Base-by-base conservation (phyloP, 2,113 vertebrate genomes). In the Erythrolamprus reginae region DNA sequence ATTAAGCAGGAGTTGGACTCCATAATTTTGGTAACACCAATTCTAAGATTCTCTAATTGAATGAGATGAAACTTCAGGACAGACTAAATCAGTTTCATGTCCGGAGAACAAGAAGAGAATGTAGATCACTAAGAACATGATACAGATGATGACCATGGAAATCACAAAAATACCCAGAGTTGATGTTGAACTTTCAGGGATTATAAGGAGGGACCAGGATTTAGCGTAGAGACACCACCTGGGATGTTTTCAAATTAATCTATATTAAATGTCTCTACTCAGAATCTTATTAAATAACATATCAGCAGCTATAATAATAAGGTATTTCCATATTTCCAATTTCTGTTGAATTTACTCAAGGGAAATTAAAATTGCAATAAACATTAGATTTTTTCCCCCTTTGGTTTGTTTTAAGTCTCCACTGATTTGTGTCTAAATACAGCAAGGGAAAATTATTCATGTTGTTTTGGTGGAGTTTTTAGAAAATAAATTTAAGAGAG, bases 271-370 rank as follows among this genome's bases (percentile, higher is more conserved):
- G 10, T 12, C 48, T 51, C 48, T 1, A 7, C 24, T 84, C 82
- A 83, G 38, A 45, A 47, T 48, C 33, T 42, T 77, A 42, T 77
- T 77, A 42, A 77, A 77, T 42, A 77, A 77, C 17, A 0, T 21
- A 77, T 42, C 70, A 42, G 17, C 17, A 77, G 70, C 33, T 77
- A 77, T 33, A 77, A 77, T 17, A 21, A 1, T 89, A 87, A 87
- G 48, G 10, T 1, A 45, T 3, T 52, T 89, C 87, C 84, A 94
- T 24, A 92, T 26, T 84, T 84, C 19, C 47, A 17, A 24, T 45
- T 94, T 93, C 93, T 87, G 90, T 89, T 56, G 70, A 77, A 38
- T 77, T 42, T 77, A 77, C 17, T 77, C 70, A 77, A 77, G 70
- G 70, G 33, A 77, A 77, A 77, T 77, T 77, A 77, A 77, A 7